Base-by-base conservation (phyloP, 2,113 vertebrate species). In the Elgaria multicarinata region DNA sequence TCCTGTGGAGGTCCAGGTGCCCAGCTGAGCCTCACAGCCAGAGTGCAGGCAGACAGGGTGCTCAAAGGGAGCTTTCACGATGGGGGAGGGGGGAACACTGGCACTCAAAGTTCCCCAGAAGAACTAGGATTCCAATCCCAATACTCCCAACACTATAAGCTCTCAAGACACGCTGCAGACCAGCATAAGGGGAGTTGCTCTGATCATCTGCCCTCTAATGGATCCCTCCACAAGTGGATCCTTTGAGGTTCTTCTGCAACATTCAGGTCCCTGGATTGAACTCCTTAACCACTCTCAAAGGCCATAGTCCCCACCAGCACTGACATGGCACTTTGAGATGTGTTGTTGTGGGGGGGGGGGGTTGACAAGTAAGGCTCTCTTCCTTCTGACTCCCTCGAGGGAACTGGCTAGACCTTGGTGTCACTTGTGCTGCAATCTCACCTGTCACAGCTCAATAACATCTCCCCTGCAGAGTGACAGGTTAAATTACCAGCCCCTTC, bases 381-480 rank as follows among this genome's bases (percentile, higher is more conserved):
- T 62, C 84, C 69, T 31, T 44, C 10, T 8, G 74, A 46, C 62
- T 50, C 86, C 62, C 31, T 13, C 1, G 55, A 55, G 78, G 77
- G 6, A 36, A 55, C 20, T 22, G 16, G 12, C 3, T n/a, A 67
- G 33, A 50, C 39, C 66, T 42, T 6, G 0, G 58, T 28, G 53
- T 77, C 81, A 55, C 87, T 44, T 26, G 44, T 53, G 78, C 74
- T 69, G 64, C 82, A 77, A 18, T 77, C 50, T 71, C 83, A 66
- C 77, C 77, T 42, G 78, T n/a, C 83, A 77, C 69, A 86, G 86
- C 89, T 92, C 89, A 91, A 92, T 90, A 85, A 89, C 67, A 79
- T 89, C 76, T 79, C 62, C 69, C 53, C 53, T 69, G 74, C 88
- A 91, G 91, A 92, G 77, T 91, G 91, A 88, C 93, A 94, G 89